Conservation (phyloP, 2,888 invertebrate genomes). For the Calephelis perditalis region DNA sequence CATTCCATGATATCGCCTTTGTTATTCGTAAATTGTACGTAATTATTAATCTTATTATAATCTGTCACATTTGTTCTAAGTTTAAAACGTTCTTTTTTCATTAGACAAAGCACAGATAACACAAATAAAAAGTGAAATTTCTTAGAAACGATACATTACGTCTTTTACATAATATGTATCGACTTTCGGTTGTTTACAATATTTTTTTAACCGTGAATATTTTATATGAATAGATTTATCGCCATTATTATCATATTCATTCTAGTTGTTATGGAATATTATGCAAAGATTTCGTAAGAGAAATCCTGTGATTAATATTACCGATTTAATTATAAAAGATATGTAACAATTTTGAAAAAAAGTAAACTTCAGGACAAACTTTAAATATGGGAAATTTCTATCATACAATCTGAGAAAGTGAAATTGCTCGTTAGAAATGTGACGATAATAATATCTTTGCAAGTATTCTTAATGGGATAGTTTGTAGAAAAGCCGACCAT, state of each 20-base stretch:
- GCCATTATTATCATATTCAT: too few species aligned
- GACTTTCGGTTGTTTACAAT: conserved; percentile 24
- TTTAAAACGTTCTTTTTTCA: conserved; percentile 6
- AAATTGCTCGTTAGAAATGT: neutral
- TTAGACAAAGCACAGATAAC: conserved; percentile 17
- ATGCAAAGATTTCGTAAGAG: too few species aligned
- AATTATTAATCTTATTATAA: conserved; percentile 7
- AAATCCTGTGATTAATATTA: too few species aligned
- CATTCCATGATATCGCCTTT: conserved; percentile 61
- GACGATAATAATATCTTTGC: too few species aligned
- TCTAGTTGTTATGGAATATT: too few species aligned
- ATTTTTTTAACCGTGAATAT: neutral
- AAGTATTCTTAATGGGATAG: too few species aligned
- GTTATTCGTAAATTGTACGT: conserved; percentile 14
- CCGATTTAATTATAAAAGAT: too few species aligned
- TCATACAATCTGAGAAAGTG: neutral
- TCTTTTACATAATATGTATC: conserved; percentile 29
- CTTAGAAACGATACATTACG: conserved; percentile 30
- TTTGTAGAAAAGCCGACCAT: too few species aligned
- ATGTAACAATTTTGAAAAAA: too few species aligned
- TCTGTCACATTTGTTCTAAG: conserved; percentile 18
- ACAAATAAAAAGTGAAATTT: conserved; percentile 32
- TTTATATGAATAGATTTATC: neutral
- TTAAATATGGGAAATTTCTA: neutral
- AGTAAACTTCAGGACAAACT: too few species aligned